Evolutionary conservation across 35 echinoderm and acorn worm genomes (phyloP), one percentile per base, ranked within the genome.

Genomic region (Lytechinus pictus): DNA sequence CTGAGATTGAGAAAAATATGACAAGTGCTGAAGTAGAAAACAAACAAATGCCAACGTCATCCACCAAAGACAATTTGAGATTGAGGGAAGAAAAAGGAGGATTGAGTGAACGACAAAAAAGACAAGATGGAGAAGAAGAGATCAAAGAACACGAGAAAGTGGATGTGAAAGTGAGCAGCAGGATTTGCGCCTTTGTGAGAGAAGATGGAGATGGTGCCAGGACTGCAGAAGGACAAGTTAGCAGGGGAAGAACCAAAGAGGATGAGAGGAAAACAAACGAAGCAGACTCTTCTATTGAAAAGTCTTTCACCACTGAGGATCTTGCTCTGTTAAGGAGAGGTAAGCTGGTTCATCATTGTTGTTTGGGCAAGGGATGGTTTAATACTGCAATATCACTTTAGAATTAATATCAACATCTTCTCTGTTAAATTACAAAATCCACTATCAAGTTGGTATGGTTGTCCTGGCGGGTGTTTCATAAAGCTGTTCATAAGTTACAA

Each of bases 271-370:
- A 52, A 27, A 90, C 3, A 10, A 90, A 90, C 3, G 10, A 54
- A 21, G 24, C 27, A 10, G 52, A 90, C 28, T 90, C 88, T 33
- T 14, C 10, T 10, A 8, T 44, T 14, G 88, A 90, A 4, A 54
- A 54, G 52, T 52, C 88, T 90, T 90, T 33, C 44, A 52, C 44
- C 9, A 27, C 27, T 27, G 91, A 92, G 9, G 91, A 92, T 29
- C 44, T 52, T 54, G 91, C n/a, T 16, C 53, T 93, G 13, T 24
- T 93, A 11, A 93, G 92, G 57, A 57, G 55, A 57, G 92, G 92
- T 93, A 13, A 90, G 52, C 11, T 51, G 28, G 27, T 89, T 51
- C 24, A 24, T 89, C 33, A 24, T 27, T 51, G 28, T 89, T 89
- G 1, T 89, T 51, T 51, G 33, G 33, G 33, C 33, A 44, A 44